Evolutionary conservation across 2,797 vertebrate genomes (phyloP).

Genomic region (Gobionotothen gibberifrons): DNA sequence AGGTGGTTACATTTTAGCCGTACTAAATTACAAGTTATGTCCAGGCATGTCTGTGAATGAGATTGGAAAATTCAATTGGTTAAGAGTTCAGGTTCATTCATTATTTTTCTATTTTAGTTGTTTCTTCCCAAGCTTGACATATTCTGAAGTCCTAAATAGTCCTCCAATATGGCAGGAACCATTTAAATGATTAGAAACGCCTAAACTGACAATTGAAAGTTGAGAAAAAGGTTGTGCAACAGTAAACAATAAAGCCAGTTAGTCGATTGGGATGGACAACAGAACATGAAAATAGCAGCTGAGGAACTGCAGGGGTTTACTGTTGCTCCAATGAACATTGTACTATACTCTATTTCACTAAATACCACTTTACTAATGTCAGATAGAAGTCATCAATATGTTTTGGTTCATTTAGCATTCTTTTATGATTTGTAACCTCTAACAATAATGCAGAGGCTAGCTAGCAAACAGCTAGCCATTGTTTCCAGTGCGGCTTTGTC

Average conservation of each 20-base stretch:
- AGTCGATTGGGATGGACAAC: no score
- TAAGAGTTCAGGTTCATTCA: slow-evolving; percentile 19
- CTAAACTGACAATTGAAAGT: background rate
- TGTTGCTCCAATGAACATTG: no score
- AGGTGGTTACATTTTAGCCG: slow-evolving; percentile 49
- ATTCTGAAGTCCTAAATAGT: background rate
- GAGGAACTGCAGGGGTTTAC: no score
- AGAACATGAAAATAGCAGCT: no score
- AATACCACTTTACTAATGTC: no score
- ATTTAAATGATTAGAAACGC: background rate
- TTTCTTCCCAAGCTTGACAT: background rate
- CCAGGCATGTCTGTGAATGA: slow-evolving; percentile 27
- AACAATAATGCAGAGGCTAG: no score
- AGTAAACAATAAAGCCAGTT: background rate
- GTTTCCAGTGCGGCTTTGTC: no score
- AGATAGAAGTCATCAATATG: no score
- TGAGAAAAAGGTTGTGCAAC: background rate
- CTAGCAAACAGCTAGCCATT: no score
- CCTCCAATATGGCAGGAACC: background rate
- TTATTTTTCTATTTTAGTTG: background rate
- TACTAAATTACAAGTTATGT: slow-evolving; percentile 41
- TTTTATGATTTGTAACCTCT: no score
- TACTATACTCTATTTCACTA: no score
- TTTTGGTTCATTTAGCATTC: no score
- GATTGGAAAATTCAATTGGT: slow-evolving; percentile 16